A percentile compares a stretch with the other conserved stretches of the same genome.
phyloP scores from a whole-genome alignment of 64 coral and sea anemone species.

The Montipora efflorescens region DNA sequence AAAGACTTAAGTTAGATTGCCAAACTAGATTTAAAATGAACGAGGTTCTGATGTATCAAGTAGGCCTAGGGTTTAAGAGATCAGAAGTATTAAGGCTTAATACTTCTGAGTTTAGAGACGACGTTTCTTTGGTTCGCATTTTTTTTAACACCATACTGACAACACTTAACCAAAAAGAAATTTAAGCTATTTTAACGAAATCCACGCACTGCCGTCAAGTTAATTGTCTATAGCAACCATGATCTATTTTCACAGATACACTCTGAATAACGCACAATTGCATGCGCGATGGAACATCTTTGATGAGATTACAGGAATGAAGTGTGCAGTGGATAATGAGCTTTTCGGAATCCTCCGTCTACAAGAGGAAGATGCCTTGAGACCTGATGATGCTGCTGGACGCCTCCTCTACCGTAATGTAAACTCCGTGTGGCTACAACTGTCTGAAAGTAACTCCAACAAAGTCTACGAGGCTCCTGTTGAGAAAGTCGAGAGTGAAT shows the following conservation, averaged over 20 bases:
- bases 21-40: too few relatives aligned
- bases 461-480: constrained; percentile 82
- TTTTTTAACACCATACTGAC: too few relatives aligned
- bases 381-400: constrained; percentile 78
- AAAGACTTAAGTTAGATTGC: too few relatives aligned
- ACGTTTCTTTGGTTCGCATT: too few relatives aligned
- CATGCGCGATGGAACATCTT: constrained; percentile 10
- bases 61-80: too few relatives aligned
- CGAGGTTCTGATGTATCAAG: too few relatives aligned
- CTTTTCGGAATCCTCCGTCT: constrained; percentile 29
- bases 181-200: too few relatives aligned
- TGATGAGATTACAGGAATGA: constrained; percentile 23
- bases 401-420: constrained; percentile 74
- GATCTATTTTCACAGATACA: not conserved
- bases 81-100: too few relatives aligned
- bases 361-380: constrained; percentile 46
- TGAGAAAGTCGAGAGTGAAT: constrained; percentile 65
- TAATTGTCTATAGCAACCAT: not conserved
- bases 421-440: constrained; percentile 58
- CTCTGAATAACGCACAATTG: not conserved
- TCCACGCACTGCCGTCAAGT: too few relatives aligned
- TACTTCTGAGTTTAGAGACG: too few relatives aligned
- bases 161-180: too few relatives aligned
- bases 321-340: constrained; percentile 10
- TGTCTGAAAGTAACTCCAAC: constrained; percentile 3